Evolutionary conservation across 1,140 invertebrate species (phyloP), one percentile per base, ranked within the genome.

Genomic region (Stegodyphus mimosarum): DNA sequence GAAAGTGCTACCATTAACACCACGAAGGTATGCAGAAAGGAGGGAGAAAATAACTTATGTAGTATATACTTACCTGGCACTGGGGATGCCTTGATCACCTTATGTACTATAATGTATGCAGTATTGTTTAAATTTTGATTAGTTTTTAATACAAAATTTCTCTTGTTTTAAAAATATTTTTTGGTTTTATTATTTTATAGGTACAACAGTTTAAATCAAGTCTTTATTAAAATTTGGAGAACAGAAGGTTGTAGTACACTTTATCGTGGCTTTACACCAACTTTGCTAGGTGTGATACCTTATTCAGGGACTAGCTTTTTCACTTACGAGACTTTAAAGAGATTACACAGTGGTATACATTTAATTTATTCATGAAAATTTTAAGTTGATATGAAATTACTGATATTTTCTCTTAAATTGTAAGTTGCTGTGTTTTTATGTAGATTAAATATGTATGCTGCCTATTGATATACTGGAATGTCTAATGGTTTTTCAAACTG

Each of bases 271-370:
- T 97, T 96, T 90, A 92, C 94, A 53, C 96, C 98, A 3, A 99
- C 98, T 0, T 93, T 99, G 18, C 89, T 98, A 3, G 98, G 98
- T 5, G 96, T 98, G 0, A 95, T 99, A 88, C 97, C 97, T 0
- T 99, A 99, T 91, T 98, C 98, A 11, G 98, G 98, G 10, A 95
- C 95, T 71, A 98, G 97, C 66, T 99, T 99, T 91, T 99, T 96
- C 90, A 99, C 97, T 0, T 99, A 98, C 90, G 98, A 99, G 91
- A 95, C 95, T 33, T 91, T 99, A 6, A 99, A 99, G 91, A 73
- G 87, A 64, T 87, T 88, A 6, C 88, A 89, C 75, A 64, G 74
- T 86, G 88, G 88, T 88, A 85, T 49, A 63, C 70, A 52, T 60
- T 71, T 1, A 33, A 33, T 33, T 33, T 33, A 33, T 33, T 33